Percentiles rank a stretch among this genome's conserved stretches.
phyloP scores from a whole-genome alignment of 2,888 invertebrate genomes.

The Eupithecia tripunctaria region DNA sequence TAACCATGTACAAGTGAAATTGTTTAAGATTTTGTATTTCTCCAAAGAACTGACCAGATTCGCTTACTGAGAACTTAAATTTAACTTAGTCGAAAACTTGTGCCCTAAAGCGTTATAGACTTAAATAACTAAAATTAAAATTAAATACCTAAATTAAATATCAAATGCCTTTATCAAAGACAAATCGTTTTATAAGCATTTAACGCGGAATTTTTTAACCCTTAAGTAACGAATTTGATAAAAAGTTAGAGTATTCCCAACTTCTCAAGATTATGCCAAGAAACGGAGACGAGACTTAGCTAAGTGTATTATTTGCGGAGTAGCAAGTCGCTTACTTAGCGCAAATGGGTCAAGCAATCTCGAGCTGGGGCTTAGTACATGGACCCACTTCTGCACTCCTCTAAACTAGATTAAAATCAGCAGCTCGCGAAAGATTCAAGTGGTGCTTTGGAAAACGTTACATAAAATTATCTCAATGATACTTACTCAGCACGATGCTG shows the following conservation, averaged over 20 bases:
- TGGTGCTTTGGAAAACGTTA: not conserved
- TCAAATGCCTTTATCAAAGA: not conserved
- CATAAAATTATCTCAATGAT: slow-evolving; percentile 3
- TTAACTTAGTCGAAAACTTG: not conserved
- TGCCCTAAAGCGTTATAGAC: not conserved
- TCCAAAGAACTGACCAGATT: no score
- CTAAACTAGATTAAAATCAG: slow-evolving; percentile 10
- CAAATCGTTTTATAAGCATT: not conserved
- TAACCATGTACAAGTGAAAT: no score
- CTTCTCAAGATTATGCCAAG: not conserved
- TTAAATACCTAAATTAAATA: not conserved
- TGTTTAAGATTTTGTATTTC: no score
- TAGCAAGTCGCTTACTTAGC: slow-evolving; percentile 17
- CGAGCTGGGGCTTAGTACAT: slow-evolving; percentile 9
- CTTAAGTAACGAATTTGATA: not conserved
- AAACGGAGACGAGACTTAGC: not conserved
- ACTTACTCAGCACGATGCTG: slow-evolving; percentile 1
- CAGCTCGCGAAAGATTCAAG: slow-evolving; percentile 5
- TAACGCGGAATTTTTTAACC: not conserved
- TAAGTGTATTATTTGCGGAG: slow-evolving; percentile 10
- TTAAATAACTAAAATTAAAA: not conserved
- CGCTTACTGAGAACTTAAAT: not conserved
- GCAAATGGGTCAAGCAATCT: slow-evolving; percentile 27
- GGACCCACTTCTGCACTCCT: slow-evolving; percentile 8
- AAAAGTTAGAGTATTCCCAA: not conserved